phyloP scores from a whole-genome alignment of 2,797 vertebrate species.

The Takifugu ocellatus region DNA sequence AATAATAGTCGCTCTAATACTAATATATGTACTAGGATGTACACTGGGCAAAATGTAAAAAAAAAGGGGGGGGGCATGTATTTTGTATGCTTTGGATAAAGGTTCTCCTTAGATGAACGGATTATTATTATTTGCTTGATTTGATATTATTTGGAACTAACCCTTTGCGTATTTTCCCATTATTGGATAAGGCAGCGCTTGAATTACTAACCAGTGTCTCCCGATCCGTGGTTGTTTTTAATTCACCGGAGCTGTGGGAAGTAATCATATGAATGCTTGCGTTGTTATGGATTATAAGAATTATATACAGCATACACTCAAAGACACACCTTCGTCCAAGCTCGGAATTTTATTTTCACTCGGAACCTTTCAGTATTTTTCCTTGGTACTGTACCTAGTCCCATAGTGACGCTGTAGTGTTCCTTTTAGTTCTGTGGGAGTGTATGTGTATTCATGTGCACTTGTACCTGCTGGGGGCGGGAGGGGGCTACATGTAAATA shows the following conservation, averaged over 20 bases:
- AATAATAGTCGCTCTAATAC: no score
- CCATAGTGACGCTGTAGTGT: constrained; percentile 67
- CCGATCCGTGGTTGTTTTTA: constrained; percentile 46
- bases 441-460: constrained; percentile 65
- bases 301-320: constrained; percentile 36
- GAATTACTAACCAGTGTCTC: constrained; percentile 5
- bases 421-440: constrained; percentile 70
- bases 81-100: neutral
- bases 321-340: constrained; percentile 46
- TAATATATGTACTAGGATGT: neutral
- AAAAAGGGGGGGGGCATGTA: neutral
- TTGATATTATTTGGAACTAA: no score
- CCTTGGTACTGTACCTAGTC: constrained; percentile 59
- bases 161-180: neutral
- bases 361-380: constrained; percentile 50
- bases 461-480: constrained; percentile 64
- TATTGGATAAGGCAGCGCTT: neutral
- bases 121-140: no score
- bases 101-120: no score
- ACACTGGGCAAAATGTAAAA: neutral
- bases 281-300: constrained; percentile 4
- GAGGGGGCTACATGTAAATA: constrained; percentile 75
- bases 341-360: constrained; percentile 23
- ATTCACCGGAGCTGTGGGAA: constrained; percentile 77
- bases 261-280: constrained; percentile 81